Evolutionary conservation across 2,888 invertebrate genomes (phyloP).

Genomic region (Agrochola lychnidis): DNA sequence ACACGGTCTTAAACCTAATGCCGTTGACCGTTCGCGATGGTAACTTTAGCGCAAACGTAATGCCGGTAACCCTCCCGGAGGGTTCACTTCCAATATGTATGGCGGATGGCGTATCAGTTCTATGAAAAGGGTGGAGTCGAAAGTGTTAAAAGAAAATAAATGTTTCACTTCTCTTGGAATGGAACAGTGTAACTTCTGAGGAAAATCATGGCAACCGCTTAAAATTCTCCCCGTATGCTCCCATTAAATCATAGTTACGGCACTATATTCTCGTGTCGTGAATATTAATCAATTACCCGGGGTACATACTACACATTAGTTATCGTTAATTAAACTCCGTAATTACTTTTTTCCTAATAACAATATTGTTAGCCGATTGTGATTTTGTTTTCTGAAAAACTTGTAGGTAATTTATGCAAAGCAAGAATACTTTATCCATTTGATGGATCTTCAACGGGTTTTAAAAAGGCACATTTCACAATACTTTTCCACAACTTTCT

Average conservation of each 20-base stretch:
- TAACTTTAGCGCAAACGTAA: too few species aligned
- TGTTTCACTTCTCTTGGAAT: not conserved
- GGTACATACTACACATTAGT: conserved; percentile 3
- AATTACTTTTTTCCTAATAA: conserved; percentile 3
- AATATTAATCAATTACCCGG: conserved; percentile 44
- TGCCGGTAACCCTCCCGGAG: too few species aligned
- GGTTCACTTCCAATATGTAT: too few species aligned
- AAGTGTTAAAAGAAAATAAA: not conserved
- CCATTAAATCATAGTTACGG: conserved; percentile 29
- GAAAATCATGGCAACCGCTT: conserved; percentile 12
- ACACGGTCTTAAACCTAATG: too few species aligned
- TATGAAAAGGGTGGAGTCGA: too few species aligned
- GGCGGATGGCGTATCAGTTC: too few species aligned
- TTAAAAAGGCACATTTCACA: not conserved
- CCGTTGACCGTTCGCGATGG: too few species aligned
- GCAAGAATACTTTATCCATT: not conserved
- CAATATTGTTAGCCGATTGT: not conserved
- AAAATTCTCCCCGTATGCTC: conserved; percentile 32
- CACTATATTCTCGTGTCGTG: conserved; percentile 34
- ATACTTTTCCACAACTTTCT: not conserved
- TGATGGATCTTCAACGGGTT: not conserved
- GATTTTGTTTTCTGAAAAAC: conserved; percentile 2
- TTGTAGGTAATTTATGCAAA: not conserved
- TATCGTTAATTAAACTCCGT: conserved; percentile 30
- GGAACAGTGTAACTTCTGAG: not conserved